Percentiles rank a stretch among this genome's conserved stretches.
Conservation (phyloP, 2,113 vertebrate genomes). For the Pedionomus torquatus region DNA sequence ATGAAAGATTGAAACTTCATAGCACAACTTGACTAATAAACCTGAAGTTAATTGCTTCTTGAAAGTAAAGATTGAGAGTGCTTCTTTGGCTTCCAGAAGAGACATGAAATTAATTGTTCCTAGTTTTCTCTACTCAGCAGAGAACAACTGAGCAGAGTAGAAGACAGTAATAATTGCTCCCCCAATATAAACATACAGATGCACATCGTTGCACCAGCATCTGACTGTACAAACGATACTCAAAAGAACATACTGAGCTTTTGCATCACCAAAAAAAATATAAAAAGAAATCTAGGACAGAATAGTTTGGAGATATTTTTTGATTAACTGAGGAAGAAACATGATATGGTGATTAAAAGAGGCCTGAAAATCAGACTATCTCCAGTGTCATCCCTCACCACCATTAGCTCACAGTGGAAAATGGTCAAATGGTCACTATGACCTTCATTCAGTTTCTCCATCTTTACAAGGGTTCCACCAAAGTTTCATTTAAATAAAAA, state of each 20-base stretch:
- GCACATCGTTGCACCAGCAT: neutral
- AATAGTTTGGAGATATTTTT: neutral
- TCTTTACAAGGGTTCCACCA: neutral
- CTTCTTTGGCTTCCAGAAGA: slow-evolving; percentile 45
- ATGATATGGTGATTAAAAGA: neutral
- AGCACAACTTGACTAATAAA: slow-evolving; percentile 68
- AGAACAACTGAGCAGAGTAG: neutral
- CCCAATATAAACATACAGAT: neutral
- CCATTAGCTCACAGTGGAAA: neutral
- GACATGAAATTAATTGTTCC: slow-evolving; percentile 58
- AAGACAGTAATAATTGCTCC: slow-evolving; percentile 8
- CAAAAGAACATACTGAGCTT: neutral
- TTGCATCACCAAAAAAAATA: neutral
- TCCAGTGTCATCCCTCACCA: neutral
- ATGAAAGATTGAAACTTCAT: slow-evolving; percentile 62
- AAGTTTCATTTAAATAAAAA: neutral
- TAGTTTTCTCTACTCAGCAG: slow-evolving; percentile 10
- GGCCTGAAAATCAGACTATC: neutral
- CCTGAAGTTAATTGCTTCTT: slow-evolving; percentile 67
- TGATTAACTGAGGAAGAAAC: neutral
- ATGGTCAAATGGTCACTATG: neutral
- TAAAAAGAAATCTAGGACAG: neutral
- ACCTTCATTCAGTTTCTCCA: neutral
- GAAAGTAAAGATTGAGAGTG: slow-evolving; percentile 62
- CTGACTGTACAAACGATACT: neutral